These are phyloP conservation scores for Sitta europaea DNA, from an alignment of 2,113 vertebrate species.

Conservation along the genomic window DNA sequence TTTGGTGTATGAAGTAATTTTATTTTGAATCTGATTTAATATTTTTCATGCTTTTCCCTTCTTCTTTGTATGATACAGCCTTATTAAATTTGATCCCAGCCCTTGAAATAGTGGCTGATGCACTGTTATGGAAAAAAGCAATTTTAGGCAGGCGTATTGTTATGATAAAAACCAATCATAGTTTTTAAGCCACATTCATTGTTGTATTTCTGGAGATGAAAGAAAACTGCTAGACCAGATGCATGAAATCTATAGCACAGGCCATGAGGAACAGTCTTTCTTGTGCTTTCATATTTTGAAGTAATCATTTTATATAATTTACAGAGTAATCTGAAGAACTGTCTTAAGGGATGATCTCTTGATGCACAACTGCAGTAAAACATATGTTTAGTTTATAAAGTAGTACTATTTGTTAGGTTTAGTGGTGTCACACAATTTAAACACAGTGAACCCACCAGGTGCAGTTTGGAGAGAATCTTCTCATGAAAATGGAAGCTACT, in stretches of 20 bases:
- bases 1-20: background rate
- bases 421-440: background rate
- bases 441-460: background rate
- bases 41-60: background rate
- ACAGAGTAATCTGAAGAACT: background rate
- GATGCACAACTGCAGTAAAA: background rate
- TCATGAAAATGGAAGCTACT: background rate
- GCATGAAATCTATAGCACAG: background rate
- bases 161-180: background rate
- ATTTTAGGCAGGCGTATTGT: background rate
- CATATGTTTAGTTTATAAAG: background rate
- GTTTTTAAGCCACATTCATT: background rate
- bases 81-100: background rate
- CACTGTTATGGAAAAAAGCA: background rate
- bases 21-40: background rate
- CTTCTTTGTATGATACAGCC: background rate
- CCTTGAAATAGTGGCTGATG: background rate
- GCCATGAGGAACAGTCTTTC: background rate
- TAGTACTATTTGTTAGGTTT: constrained; percentile 31
- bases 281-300: background rate
- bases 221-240: background rate
- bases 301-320: background rate
- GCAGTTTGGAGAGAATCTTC: constrained; percentile 10
- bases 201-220: background rate
- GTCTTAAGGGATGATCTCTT: background rate